Conservation (phyloP, 2,797 vertebrate genomes). For the Darevskia mixta region DNA sequence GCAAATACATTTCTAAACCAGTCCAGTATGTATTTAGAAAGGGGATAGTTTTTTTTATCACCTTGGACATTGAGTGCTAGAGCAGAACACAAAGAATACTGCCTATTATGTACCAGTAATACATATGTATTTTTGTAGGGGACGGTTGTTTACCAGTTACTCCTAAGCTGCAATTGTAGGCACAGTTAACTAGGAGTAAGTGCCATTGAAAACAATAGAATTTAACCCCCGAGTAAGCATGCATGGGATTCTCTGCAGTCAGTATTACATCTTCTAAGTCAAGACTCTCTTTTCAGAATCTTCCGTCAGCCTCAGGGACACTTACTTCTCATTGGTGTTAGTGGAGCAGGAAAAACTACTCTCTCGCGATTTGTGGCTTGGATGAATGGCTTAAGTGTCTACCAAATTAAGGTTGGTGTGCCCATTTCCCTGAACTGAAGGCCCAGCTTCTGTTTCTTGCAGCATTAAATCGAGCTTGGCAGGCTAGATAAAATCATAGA, state of each 20-base stretch:
- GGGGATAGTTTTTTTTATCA: background rate
- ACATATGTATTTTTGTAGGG: no score
- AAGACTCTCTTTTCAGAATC: constrained; percentile 84
- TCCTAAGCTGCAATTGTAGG: no score
- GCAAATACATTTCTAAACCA: background rate
- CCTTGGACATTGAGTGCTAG: background rate
- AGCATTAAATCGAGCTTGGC: background rate
- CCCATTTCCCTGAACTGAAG: background rate
- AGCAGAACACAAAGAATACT: background rate
- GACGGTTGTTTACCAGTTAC: no score
- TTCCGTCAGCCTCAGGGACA: constrained; percentile 99
- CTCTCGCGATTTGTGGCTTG: constrained; percentile 98
- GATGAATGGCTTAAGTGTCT: constrained; percentile 99
- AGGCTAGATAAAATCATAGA: background rate
- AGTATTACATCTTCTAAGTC: background rate
- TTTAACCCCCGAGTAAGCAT: background rate
- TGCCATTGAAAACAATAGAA: background rate
- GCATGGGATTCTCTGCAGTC: background rate
- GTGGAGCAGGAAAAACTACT: constrained; percentile 97
- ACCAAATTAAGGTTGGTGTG: constrained; percentile 94
- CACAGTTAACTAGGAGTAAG: no score
- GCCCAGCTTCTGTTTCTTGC: background rate
- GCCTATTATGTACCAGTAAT: no score
- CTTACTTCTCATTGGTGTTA: constrained; percentile 96
- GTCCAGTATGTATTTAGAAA: background rate